Evolutionary conservation across 1,140 invertebrate species (phyloP), one percentile per base, ranked within the genome.

Genomic region (Bradysia coprophila): DNA sequence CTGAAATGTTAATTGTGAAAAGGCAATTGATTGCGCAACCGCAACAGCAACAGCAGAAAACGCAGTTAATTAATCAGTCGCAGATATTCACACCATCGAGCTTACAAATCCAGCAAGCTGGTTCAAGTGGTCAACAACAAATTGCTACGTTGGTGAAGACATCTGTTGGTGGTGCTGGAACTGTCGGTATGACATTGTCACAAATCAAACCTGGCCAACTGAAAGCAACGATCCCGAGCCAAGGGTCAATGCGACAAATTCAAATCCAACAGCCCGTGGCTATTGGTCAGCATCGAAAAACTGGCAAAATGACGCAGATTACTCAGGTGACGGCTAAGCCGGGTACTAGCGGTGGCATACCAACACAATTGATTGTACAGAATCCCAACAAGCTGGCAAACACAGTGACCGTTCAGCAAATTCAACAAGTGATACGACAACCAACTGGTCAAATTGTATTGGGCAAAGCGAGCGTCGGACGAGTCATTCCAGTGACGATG

Each of bases 391-490:
- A 71, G 13, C 32, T 78, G 24, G 64, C 72, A 1, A 10, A 21
- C 4, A 70, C 75, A 2, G 72, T 81, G 56, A 81, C 77, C 0
- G 70, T 85, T 38, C 81, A 85, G 49, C 80, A 85, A 49, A 69
- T 85, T 21, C 78, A 81, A 45, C 79, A 83, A 52, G 76, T 81
- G 16, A 77, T 83, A 53, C 74, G 81, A 40, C 66, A 60, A 39
- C 57, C 49, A 34, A 44, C 56, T 1, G 53, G 53, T 33, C 48
- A 57, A n/a, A 54, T 61, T 37, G 42, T 61, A 19, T 15, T 45
- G 6, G 54, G 58, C 37, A 61, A 61, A 41, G 54, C 57, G 0
- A 55, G 57, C 44, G 57, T 59, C 5, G 57, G 57, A 0, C 50
- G 57, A 5, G 53, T 61, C 4, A 59, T 61, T 47, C 58, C 58